A percentile compares a stretch with the other conserved stretches of the same genome.
Conservation (phyloP, 2,797 vertebrate genomes). For the Enteromius afrohamiltoni region DNA sequence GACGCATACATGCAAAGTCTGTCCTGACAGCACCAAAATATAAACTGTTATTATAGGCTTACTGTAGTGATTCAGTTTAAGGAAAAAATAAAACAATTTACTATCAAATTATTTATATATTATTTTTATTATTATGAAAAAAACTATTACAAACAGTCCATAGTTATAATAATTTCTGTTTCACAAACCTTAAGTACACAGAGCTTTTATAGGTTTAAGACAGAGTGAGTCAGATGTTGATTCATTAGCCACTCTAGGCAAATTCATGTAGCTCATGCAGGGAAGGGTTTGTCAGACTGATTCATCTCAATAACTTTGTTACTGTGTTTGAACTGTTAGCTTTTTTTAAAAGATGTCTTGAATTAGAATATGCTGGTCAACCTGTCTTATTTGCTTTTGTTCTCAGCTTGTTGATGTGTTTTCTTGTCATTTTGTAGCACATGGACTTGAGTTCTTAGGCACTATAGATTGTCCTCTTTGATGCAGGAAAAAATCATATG, state of each 20-base stretch:
- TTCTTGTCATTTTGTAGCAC: not conserved
- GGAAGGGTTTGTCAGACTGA: not conserved
- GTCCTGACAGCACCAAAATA: not conserved
- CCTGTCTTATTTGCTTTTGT: not conserved
- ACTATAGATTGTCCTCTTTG: not conserved
- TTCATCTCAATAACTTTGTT: not conserved
- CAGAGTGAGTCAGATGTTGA: not conserved
- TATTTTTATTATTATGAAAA: no score
- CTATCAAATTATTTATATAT: no score
- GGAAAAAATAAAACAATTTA: no score
- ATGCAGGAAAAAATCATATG: not conserved
- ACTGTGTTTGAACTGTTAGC: not conserved
- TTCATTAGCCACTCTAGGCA: not conserved
- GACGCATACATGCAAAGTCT: not conserved
- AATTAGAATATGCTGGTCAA: not conserved
- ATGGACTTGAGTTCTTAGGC: not conserved
- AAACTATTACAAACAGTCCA: not conserved
- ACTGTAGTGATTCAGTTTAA: not conserved
- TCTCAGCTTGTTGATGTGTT: constrained; percentile 25
- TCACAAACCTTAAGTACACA: not conserved
- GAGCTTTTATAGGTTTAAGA: not conserved
- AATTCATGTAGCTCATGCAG: not conserved
- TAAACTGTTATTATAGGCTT: not conserved
- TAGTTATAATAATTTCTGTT: not conserved
- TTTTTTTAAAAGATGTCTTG: not conserved